Base-by-base conservation (phyloP, 2,113 vertebrate genomes). In the Heptranchias perlo region DNA sequence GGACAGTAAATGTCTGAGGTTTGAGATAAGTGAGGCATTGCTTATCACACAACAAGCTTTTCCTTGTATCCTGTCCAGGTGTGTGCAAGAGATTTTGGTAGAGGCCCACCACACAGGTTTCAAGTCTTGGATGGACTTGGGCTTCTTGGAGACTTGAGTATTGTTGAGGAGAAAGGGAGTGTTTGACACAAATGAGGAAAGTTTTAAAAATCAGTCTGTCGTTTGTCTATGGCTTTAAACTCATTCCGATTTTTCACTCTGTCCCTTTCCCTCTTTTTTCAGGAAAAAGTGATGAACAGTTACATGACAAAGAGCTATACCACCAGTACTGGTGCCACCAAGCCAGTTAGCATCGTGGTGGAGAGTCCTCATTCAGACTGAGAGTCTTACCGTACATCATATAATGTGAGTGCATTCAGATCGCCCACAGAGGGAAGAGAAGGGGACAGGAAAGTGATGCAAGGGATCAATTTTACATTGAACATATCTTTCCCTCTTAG, bases 351-450 rank as follows among this genome's bases (percentile, higher is more conserved):
- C 35, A 93, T 93, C 2, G 89, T 93, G 58, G 89, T 93, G 58
- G 89, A 93, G 18, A 93, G 54, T 23, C 89, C 58, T 62, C 89
- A 93, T 62, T 93, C 89, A 62, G 89, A 62, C 89, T 93, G 89
- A 93, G 35, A 10, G 35, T n/a, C 31, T n/a, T 18, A 62, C 35
- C 6, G 5, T 61, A 61, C 58, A 62, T 39, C 31, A 18, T 18
- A 18, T 21, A 62, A 93, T 61, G 89, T 93, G 35, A 62, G 89
- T 54, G 6, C 8, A 23, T 39, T 44, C 0, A 4, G 14, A 54
- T 31, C 23, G 1, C n/a, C 31, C 5, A 69, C 23, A 69, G 25
- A 21, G 65, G 18, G 65, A 10, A 58, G 58, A 0, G n/a, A n/a
- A n/a, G 58, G 58, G 58, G 58, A 58, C 58, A 10, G 5, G 58